Evolutionary conservation across 1,140 invertebrate species (phyloP).

Genomic region (Cheumatopsyche charites): DNA sequence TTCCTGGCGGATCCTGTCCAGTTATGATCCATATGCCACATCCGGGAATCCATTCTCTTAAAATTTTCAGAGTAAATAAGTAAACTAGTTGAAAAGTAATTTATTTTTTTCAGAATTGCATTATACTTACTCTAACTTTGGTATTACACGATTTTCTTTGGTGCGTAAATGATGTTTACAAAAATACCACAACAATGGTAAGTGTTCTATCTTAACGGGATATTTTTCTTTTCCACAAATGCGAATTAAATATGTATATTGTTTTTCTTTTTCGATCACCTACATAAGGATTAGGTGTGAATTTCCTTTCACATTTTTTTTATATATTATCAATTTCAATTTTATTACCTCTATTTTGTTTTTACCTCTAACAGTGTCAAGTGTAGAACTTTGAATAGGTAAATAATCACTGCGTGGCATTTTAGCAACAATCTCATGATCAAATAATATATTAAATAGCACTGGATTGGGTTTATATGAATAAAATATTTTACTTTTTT

Average conservation of each 20-base stretch:
- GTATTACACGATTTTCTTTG: conserved; percentile 64
- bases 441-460: conserved; percentile 65
- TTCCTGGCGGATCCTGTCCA: conserved; percentile 58
- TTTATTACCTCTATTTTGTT: conserved; percentile 38
- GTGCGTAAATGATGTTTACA: conserved; percentile 65
- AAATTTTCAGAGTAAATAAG: conserved; percentile 38
- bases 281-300: conserved; percentile 35
- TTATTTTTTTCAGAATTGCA: neutral
- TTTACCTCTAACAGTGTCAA: conserved; percentile 49
- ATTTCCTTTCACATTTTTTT: neutral
- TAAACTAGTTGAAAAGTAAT: neutral
- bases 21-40: conserved; percentile 67
- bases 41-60: conserved; percentile 67
- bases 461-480: conserved; percentile 54
- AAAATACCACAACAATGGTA: conserved; percentile 66
- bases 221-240: conserved; percentile 61
- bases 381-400: conserved; percentile 51
- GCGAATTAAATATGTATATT: conserved; percentile 63
- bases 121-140: conserved; percentile 64
- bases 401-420: conserved; percentile 63
- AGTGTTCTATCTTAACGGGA: conserved; percentile 58
- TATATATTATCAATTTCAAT: too few relatives aligned
- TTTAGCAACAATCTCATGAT: conserved; percentile 60
- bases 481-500: neutral
- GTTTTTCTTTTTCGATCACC: conserved; percentile 57